Percentiles rank a stretch among this genome's conserved stretches.
phyloP scores from a whole-genome alignment of 2,888 invertebrate genomes.

The Stegana nigrithorax region DNA sequence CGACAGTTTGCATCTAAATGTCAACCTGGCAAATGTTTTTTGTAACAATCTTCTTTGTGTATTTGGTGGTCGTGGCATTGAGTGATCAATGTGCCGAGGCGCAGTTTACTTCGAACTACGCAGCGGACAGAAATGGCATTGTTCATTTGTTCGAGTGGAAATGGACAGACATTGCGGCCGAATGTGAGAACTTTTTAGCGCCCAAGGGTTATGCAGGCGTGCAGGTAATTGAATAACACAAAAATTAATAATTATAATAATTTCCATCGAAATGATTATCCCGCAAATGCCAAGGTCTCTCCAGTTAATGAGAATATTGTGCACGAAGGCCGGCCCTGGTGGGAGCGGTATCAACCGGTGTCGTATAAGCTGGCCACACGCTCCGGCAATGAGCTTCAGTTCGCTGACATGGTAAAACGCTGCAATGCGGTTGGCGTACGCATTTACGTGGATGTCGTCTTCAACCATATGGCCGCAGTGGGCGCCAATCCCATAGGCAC shows the following conservation, averaged over 20 bases:
- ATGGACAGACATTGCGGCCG: slow-evolving; percentile 80
- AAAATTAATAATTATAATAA: neutral
- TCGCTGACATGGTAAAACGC: slow-evolving; percentile 78
- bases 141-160: slow-evolving; percentile 86
- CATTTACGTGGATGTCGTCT: slow-evolving; percentile 82
- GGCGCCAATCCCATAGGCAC: slow-evolving; percentile 69
- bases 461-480: slow-evolving; percentile 83
- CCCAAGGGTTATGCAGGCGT: slow-evolving; percentile 80
- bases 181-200: slow-evolving; percentile 81
- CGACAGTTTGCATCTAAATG: neutral
- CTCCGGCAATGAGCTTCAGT: slow-evolving; percentile 79
- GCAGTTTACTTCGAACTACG: slow-evolving; percentile 32
- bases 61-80: neutral
- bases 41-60: neutral
- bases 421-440: slow-evolving; percentile 83
- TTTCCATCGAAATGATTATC: too few species aligned
- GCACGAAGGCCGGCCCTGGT: slow-evolving; percentile 78
- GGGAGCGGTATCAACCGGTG: slow-evolving; percentile 86
- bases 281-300: slow-evolving; percentile 70
- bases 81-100: neutral
- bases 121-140: slow-evolving; percentile 72
- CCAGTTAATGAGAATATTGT: slow-evolving; percentile 79
- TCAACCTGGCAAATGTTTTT: neutral
- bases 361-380: slow-evolving; percentile 79
- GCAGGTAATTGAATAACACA: slow-evolving; percentile 70